Conservation (phyloP, 37 sponge, comb jelly and placozoan species). For the Petrosia ficiformis region DNA sequence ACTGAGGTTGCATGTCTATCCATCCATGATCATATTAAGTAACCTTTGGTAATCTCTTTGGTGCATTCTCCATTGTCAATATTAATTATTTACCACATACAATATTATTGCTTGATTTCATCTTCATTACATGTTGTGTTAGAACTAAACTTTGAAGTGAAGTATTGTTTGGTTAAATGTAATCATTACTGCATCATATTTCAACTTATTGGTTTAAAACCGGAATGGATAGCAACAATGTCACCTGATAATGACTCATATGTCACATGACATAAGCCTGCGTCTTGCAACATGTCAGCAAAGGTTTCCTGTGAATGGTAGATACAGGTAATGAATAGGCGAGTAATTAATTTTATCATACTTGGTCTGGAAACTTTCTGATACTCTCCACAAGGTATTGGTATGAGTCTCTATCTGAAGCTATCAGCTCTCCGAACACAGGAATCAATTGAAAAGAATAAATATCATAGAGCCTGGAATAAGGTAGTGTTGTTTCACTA, state of each 20-base stretch:
- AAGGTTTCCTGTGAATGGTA: constrained; percentile 28
- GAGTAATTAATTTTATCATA: background rate
- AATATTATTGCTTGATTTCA: no score
- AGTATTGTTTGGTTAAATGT: background rate
- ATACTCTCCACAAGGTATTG: constrained; percentile 86
- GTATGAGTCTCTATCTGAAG: constrained; percentile 62
- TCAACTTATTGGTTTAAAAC: constrained; percentile 41
- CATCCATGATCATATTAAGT: no score
- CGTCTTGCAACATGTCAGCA: constrained; percentile 41
- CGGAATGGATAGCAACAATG: constrained; percentile 73
- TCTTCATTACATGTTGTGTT: no score
- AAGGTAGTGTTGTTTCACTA: background rate
- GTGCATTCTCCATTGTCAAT: no score
- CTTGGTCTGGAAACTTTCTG: constrained; percentile 66
- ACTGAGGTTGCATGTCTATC: no score
- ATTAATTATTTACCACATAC: no score
- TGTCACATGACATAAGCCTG: constrained; percentile 42
- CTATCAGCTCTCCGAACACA: constrained; percentile 65
- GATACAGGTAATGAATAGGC: background rate
- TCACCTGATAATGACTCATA: constrained; percentile 49
- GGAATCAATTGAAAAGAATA: constrained; percentile 76
- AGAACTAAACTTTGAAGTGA: background rate
- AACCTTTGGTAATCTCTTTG: no score
- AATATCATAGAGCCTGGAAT: constrained; percentile 40
- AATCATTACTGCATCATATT: background rate